Evolutionary conservation across 2,113 vertebrate genomes (phyloP).

Genomic region (Ailurus styani): DNA sequence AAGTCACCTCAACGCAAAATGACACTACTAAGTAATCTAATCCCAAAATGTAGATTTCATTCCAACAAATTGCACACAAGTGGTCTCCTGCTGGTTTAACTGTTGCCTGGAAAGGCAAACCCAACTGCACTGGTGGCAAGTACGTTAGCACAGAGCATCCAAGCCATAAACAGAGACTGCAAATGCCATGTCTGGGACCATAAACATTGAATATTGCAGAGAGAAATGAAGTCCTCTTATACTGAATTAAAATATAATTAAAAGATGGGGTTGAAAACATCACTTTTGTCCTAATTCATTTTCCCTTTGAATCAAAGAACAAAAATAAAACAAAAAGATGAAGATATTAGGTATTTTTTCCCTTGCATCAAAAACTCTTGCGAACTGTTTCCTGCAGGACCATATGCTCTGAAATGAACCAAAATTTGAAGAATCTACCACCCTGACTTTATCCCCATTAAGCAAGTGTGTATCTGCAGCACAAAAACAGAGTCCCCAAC

Average conservation of each 20-base stretch:
- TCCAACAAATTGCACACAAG: slow-evolving; percentile 75
- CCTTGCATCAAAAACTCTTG: not conserved
- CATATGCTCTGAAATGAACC: not conserved
- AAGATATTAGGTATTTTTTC: not conserved
- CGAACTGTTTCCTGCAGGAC: not conserved
- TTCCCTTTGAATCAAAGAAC: slow-evolving; percentile 8
- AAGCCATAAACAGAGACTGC: slow-evolving; percentile 38
- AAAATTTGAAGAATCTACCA: not conserved
- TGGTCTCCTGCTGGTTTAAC: slow-evolving; percentile 71
- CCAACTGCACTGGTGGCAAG: not conserved
- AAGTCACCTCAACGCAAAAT: slow-evolving; percentile 59
- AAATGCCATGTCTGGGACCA: not conserved
- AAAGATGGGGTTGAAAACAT: not conserved
- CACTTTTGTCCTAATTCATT: not conserved
- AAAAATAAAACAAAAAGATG: slow-evolving; percentile 13
- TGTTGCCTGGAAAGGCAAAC: slow-evolving; percentile 64
- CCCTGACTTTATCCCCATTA: not conserved
- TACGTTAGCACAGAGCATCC: slow-evolving; percentile 10
- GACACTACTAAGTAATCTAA: slow-evolving; percentile 73
- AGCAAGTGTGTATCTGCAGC: not conserved
- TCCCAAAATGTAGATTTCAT: slow-evolving; percentile 74
- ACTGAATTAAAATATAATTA: not conserved
- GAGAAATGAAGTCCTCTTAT: not conserved
- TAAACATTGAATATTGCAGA: not conserved
- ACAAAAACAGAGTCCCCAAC: not conserved